Conservation (phyloP, 1,140 invertebrate genomes). For the Acromyrmex charruanus region DNA sequence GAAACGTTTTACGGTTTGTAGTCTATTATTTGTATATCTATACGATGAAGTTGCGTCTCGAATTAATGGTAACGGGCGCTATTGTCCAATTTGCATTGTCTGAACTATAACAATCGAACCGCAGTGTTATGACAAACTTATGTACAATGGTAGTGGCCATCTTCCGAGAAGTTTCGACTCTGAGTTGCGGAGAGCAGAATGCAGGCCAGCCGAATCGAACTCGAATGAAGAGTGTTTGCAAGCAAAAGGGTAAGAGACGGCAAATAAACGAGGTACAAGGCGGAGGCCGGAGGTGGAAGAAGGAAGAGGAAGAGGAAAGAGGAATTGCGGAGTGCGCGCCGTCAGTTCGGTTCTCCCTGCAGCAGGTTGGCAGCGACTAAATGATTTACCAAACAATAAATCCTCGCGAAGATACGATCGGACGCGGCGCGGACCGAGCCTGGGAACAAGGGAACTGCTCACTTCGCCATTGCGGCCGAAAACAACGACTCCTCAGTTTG, state of each 20-base stretch:
- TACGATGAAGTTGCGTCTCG: neutral
- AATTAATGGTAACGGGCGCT: neutral
- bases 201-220: constrained; percentile 43
- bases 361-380: constrained; percentile 86
- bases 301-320: constrained; percentile 53
- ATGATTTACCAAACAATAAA: constrained; percentile 87
- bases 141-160: too few relatives aligned
- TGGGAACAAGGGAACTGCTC: constrained; percentile 78
- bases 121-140: neutral
- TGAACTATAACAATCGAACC: neutral
- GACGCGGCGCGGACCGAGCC: constrained; percentile 78
- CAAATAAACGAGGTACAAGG: constrained; percentile 37
- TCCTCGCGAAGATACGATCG: constrained; percentile 86
- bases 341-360: constrained; percentile 78
- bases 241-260: constrained; percentile 43
- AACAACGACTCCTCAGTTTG: constrained; percentile 64
- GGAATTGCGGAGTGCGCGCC: constrained; percentile 66
- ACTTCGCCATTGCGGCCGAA: constrained; percentile 67
- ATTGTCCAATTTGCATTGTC: neutral
- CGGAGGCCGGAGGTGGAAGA: constrained; percentile 45
- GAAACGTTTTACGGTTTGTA: neutral
- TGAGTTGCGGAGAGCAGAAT: neutral
- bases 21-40: neutral
- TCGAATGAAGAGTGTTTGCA: constrained; percentile 54
- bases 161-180: neutral